Conservation (phyloP, 2,113 vertebrate genomes). For the Eptesicus fuscus region DNA sequence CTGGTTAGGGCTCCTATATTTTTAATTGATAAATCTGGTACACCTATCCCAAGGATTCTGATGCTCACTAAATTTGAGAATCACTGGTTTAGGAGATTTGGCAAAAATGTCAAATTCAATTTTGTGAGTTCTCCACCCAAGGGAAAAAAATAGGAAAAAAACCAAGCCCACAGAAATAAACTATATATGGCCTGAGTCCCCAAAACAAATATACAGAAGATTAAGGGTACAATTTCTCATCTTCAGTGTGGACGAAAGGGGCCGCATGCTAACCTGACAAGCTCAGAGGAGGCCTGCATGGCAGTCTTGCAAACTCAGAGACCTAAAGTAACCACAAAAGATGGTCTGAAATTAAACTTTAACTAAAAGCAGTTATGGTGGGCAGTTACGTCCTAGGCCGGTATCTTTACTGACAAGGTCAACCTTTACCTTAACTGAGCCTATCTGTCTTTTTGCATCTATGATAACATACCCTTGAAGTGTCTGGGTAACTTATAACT, state of each 20-base stretch:
- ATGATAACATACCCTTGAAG: no score
- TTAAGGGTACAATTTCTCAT: neutral
- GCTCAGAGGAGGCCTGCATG: no score
- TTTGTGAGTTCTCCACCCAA: neutral
- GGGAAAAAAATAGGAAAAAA: accelerated
- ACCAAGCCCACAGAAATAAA: neutral
- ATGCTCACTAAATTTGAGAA: neutral
- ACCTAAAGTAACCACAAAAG: no score
- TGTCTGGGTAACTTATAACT: no score
- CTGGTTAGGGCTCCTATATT: neutral
- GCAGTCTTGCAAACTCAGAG: no score
- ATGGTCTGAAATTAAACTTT: no score
- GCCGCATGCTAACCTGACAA: no score
- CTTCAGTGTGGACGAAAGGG: neutral
- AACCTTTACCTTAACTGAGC: no score
- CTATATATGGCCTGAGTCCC: neutral
- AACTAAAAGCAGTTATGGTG: no score
- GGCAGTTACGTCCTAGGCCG: no score
- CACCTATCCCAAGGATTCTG: neutral
- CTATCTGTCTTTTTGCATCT: no score
- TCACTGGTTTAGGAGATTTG: neutral
- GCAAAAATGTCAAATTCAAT: neutral
- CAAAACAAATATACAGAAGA: neutral
- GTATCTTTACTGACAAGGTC: no score
- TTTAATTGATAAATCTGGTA: constrained; percentile 13